Evolutionary conservation across 2,888 invertebrate species (phyloP).

Genomic region (Eugnorisma glareosa): DNA sequence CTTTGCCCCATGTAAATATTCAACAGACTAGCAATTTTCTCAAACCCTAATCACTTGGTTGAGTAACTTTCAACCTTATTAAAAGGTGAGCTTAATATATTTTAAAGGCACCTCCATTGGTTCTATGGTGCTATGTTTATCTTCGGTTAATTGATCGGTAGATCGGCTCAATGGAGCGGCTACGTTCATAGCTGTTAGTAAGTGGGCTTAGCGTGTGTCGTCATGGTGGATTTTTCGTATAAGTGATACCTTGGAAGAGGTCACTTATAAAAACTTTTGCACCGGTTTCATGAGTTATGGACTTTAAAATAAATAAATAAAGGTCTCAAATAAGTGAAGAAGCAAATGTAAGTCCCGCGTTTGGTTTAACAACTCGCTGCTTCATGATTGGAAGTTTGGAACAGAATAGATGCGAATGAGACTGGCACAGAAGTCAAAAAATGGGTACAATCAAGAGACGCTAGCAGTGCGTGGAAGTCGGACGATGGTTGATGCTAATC

Average conservation of each 20-base stretch:
- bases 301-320: no score
- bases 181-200: slow-evolving; percentile 14
- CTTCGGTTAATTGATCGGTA: slow-evolving; percentile 5
- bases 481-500: neutral
- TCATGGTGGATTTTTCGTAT: neutral
- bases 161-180: slow-evolving; percentile 38
- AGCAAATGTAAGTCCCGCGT: neutral
- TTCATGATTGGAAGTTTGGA: neutral
- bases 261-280: neutral
- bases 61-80: slow-evolving; percentile 34
- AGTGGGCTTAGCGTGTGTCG: neutral
- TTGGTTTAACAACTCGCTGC: neutral
- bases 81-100: slow-evolving; percentile 22
- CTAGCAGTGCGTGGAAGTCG: neutral
- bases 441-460: neutral
- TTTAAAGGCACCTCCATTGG: neutral
- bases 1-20: neutral
- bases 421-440: neutral
- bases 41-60: slow-evolving; percentile 9
- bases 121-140: slow-evolving; percentile 27
- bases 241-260: neutral
- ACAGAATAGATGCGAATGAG: neutral
- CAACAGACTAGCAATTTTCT: neutral
- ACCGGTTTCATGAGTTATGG: neutral
- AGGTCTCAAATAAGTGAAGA: neutral